Evolutionary conservation across 2,888 invertebrate species (phyloP).

Genomic region (Meliscaeva auricollis): DNA sequence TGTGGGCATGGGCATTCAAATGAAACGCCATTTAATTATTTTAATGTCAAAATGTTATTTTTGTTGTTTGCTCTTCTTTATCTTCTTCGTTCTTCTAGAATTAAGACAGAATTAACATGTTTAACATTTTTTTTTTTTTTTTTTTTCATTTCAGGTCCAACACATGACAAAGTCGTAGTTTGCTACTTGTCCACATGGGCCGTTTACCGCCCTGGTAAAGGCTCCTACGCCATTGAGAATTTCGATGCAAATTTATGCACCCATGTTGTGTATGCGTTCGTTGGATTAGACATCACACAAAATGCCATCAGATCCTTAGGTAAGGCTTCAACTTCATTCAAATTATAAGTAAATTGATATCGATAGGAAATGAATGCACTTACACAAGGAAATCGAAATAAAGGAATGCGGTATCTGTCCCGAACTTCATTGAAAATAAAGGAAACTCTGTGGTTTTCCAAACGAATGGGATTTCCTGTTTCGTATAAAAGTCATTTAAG

Average conservation of each 20-base stretch:
- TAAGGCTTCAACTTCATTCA: conserved; percentile 81
- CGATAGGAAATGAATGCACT: conserved; percentile 4
- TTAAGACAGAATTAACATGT: not conserved
- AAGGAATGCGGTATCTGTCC: not conserved
- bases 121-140: conserved; percentile 6
- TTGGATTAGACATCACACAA: conserved; percentile 89
- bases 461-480: conserved; percentile 56
- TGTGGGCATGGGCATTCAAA: conserved; percentile 31
- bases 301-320: conserved; percentile 89
- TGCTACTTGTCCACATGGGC: conserved; percentile 94
- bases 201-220: conserved; percentile 88
- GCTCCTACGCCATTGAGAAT: conserved; percentile 88
- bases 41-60: conserved; percentile 30
- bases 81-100: not conserved
- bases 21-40: conserved; percentile 35
- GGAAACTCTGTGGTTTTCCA: conserved; percentile 58
- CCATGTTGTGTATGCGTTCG: conserved; percentile 92
- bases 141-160: conserved; percentile 85
- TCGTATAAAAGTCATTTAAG: not conserved
- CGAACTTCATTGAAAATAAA: not conserved
- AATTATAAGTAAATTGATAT: conserved; percentile 30
- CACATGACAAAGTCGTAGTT: conserved; percentile 90
- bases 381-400: not conserved
- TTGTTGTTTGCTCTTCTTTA: not conserved
- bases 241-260: conserved; percentile 91